Evolutionary conservation across 1,140 invertebrate species (phyloP).

Genomic region (Scaptomyza montana): DNA sequence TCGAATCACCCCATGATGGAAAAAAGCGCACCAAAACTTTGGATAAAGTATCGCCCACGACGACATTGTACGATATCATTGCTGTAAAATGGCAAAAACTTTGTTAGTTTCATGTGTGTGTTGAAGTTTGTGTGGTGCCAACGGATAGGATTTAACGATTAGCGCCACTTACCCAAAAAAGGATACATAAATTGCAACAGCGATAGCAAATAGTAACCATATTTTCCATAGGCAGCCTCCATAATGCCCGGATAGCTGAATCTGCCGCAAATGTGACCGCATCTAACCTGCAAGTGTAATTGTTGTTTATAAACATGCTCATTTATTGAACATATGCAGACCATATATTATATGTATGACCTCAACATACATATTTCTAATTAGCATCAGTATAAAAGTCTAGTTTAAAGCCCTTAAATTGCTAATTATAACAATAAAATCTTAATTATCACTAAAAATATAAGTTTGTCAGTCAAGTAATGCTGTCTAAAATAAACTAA

Average conservation of each 20-base stretch:
- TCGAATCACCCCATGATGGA: conserved; percentile 84
- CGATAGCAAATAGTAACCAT: conserved; percentile 91
- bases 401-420: too few species aligned
- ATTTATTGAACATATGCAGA: not conserved
- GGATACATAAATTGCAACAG: conserved; percentile 93
- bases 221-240: conserved; percentile 91
- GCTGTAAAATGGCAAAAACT: conserved; percentile 85
- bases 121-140: not conserved
- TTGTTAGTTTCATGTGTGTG: conserved; percentile 4
- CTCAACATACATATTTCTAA: too few species aligned
- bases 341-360: not conserved
- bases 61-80: conserved; percentile 96
- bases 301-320: not conserved
- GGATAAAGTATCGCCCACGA: conserved; percentile 94
- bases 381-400: too few species aligned
- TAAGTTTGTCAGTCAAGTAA: too few species aligned
- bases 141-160: conserved; percentile 28
- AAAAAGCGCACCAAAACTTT: conserved; percentile 90
- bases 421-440: too few species aligned
- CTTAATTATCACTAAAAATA: too few species aligned
- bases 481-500: too few species aligned
- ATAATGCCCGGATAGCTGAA: conserved; percentile 94
- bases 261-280: conserved; percentile 91
- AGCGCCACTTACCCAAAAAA: conserved; percentile 89
- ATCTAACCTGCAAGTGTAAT: conserved; percentile 84